A percentile compares a stretch with the other conserved stretches of the same genome.
Evolutionary conservation across 1,140 invertebrate genomes (phyloP).

Genomic region (Amyelois transitella): DNA sequence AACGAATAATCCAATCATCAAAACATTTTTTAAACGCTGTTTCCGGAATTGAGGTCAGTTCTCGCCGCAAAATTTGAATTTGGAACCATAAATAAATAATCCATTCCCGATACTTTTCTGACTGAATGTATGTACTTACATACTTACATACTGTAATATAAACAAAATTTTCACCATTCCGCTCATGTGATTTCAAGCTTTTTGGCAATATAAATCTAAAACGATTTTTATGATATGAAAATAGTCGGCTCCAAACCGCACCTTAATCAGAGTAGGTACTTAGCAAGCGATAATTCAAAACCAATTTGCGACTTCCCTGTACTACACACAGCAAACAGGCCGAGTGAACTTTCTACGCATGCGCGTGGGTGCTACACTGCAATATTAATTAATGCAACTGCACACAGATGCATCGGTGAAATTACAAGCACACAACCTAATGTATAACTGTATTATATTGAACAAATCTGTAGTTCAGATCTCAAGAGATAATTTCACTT

Average conservation of each 20-base stretch:
- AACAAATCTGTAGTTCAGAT: too few relatives aligned
- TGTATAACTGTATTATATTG: not conserved
- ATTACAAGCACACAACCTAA: slow-evolving; percentile 11
- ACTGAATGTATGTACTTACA: too few relatives aligned
- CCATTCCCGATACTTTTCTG: too few relatives aligned
- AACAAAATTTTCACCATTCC: too few relatives aligned
- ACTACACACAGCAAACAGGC: slow-evolving; percentile 14
- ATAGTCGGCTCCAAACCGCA: slow-evolving; percentile 1
- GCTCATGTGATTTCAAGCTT: not conserved
- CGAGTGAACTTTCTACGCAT: slow-evolving; percentile 44
- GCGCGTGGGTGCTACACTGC: slow-evolving; percentile 41
- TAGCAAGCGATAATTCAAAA: slow-evolving; percentile 16
- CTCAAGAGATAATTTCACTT: too few relatives aligned
- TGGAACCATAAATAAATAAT: too few relatives aligned
- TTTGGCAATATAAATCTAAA: not conserved
- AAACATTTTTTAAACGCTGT: too few relatives aligned
- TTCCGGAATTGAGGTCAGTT: too few relatives aligned
- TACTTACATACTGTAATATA: too few relatives aligned
- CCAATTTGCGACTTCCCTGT: slow-evolving; percentile 22
- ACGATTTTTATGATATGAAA: too few relatives aligned
- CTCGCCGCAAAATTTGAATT: too few relatives aligned
- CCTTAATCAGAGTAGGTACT: slow-evolving; percentile 23
- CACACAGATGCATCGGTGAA: slow-evolving; percentile 33
- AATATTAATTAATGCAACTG: slow-evolving; percentile 50
- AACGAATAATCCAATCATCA: too few relatives aligned